A percentile compares a stretch with the other conserved stretches of the same genome.
phyloP scores from a whole-genome alignment of 2,888 invertebrate genomes.

The Archaeoteleia sp. region DNA sequence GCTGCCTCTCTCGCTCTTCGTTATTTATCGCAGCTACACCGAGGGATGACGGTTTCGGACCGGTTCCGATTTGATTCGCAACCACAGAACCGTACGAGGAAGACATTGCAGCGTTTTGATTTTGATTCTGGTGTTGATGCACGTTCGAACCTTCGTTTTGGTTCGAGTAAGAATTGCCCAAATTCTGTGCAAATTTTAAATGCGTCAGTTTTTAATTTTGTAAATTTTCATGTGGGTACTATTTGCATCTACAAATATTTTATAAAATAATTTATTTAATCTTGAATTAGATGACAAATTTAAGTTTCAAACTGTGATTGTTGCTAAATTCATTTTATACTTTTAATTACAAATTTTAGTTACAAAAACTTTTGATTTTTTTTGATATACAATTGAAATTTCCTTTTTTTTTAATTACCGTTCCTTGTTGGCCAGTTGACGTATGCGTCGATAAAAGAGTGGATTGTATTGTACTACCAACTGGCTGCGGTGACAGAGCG shows the following conservation, averaged over 20 bases:
- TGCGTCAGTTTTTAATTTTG: not conserved
- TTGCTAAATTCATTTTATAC: too few species aligned
- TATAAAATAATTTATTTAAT: conserved; percentile 6
- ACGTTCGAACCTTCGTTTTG: conserved; percentile 55
- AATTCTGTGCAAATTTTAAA: conserved; percentile 34
- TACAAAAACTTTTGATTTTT: too few species aligned
- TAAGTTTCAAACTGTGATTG: too few species aligned
- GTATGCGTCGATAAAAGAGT: conserved; percentile 69
- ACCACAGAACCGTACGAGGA: conserved; percentile 59
- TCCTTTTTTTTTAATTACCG: conserved; percentile 38
- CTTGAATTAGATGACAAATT: not conserved
- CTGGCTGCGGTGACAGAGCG: conserved; percentile 68
- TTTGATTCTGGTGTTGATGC: conserved; percentile 58
- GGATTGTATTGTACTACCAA: conserved; percentile 69
- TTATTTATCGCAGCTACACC: conserved; percentile 55
- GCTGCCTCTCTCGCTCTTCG: conserved; percentile 75
- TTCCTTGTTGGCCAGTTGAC: conserved; percentile 64
- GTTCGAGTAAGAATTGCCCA: conserved; percentile 57
- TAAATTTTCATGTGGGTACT: too few species aligned
- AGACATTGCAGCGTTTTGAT: conserved; percentile 57
- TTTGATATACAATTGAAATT: too few species aligned
- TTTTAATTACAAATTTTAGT: too few species aligned
- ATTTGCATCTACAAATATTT: too few species aligned
- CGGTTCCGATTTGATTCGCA: conserved; percentile 58
- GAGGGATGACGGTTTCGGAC: conserved; percentile 58